Evolutionary conservation across 2,888 invertebrate genomes (phyloP), one percentile per base, ranked within the genome.

Genomic region (Tinea trinotella): DNA sequence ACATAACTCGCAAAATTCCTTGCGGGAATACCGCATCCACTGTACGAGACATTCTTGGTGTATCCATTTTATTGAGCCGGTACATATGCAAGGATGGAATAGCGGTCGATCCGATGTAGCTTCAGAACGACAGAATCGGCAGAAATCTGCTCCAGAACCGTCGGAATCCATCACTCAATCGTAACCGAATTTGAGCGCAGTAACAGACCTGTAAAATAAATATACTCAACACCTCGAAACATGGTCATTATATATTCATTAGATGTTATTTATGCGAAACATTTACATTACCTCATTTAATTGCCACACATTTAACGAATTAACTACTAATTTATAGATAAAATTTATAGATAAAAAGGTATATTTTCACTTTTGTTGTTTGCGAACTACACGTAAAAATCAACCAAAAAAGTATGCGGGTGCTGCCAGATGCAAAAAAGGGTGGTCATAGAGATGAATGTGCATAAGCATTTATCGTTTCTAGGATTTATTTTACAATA

Each of bases 21-120:
- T 99, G 62, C 97, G 91, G 58, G 98, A 98, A 77, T 99, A 99
- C 60, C 98, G 92, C 91, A 99, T 95, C 99, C 99, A 99, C 85
- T 99, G 98, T 66, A 98, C 93, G 59, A 99, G 88, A 80, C 99
- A 98, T 72, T 99, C 98, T 79, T 99, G 98, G 81, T 99, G 99
- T 57, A 99, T 98, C 90, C 95, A 99, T 85, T 99, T 99, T 64
- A 99, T 99, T 64, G 97, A 98, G 54, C 99, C 99, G 19, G 98
- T 98, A 74, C 99, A 99, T 55, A 99, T 97, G 78, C 99, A 99
- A 0, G 99, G 99, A 82, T 99, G 97, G 76, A 96, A 99, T 7
- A 99, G 87, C 0, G 97, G 98, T 61, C 97, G 91, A 67, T 99
- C 99, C 10, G 92, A 88, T 46, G 93, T 88, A 46, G 95, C 97